Base-by-base conservation (phyloP, 2,113 vertebrate genomes). In the Damaliscus lunatus region DNA sequence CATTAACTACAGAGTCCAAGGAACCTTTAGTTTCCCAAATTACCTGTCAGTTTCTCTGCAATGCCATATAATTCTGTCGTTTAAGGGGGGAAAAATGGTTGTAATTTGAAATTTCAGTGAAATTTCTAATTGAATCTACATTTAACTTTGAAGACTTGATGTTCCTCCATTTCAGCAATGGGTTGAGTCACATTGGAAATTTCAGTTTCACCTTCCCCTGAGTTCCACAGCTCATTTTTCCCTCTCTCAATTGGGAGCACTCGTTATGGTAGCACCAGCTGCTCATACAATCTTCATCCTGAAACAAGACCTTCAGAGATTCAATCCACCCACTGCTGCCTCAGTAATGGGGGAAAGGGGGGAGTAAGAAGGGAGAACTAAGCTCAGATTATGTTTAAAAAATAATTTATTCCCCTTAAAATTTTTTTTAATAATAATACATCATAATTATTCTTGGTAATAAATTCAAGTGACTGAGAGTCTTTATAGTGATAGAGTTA, bases 21-120 rank as follows among this genome's bases (percentile, higher is more conserved):
- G 98, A 99, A 98, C 88, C 98, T 98, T 98, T 98, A 16, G 97
- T 98, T 98, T 98, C 98, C 98, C 98, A 99, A 99, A 99, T 99
- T 99, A 99, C 99, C 98, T 99, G 99, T 99, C 99, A 99, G 98
- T 98, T 99, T 96, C 98, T 97, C 96, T 62, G 80, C 14, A 86
- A 98, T 4, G 19, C 40, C 17, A 98, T 98, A 93, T 98, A 98
- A 99, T 98, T 99, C 97, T 97, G 96, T 97, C 13, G 0, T 91
- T 98, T 97, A 77, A 96, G 64, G 96, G 80, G 82, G 19, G 4
- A 43, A 5, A 81, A 93, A 96, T 52, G 55, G 93, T 94, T 36
- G 0, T 92, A 95, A 98, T 98, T 97, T 96, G 96, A 98, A 98
- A 97, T 98, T 98, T 97, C 98, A 97, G 92, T 77, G 92, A 90